phyloP scores from a whole-genome alignment of 2,888 invertebrate species.

The Conistra vaccinii region DNA sequence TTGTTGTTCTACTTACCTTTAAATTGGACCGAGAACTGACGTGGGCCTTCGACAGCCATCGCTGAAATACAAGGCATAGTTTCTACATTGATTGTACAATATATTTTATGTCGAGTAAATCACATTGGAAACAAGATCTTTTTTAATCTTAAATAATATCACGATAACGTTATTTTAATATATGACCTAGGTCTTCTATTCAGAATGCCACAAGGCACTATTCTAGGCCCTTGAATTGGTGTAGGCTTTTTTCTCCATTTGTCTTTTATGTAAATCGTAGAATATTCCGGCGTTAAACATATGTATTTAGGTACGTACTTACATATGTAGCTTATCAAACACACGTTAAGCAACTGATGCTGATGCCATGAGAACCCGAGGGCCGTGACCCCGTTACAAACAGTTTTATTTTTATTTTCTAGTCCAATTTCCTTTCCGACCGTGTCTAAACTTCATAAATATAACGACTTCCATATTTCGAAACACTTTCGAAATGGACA shows the following conservation, averaged over 20 bases:
- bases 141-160: not conserved
- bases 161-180: not conserved
- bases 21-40: slow-evolving; percentile 39
- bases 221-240: slow-evolving; percentile 13
- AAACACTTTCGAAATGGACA: slow-evolving; percentile 81
- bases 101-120: not conserved
- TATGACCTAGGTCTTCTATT: slow-evolving; percentile 38
- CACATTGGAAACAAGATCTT: not conserved
- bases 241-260: not conserved
- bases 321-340: slow-evolving; percentile 64
- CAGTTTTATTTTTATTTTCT: slow-evolving; percentile 83
- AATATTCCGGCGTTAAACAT: slow-evolving; percentile 28
- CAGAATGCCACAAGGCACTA: slow-evolving; percentile 56
- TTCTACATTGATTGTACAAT: not conserved
- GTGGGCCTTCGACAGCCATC: slow-evolving; percentile 24
- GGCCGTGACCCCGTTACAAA: slow-evolving; percentile 82
- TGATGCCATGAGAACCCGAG: slow-evolving; percentile 75
- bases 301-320: slow-evolving; percentile 58
- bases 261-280: slow-evolving; percentile 15
- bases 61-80: not conserved
- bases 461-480: slow-evolving; percentile 83
- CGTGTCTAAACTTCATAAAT: slow-evolving; percentile 83
- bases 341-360: slow-evolving; percentile 74
- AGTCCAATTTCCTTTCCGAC: slow-evolving; percentile 85
- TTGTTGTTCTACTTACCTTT: slow-evolving; percentile 61